Conservation (phyloP, 2,888 invertebrate species). For the Tineola bisselliella region DNA sequence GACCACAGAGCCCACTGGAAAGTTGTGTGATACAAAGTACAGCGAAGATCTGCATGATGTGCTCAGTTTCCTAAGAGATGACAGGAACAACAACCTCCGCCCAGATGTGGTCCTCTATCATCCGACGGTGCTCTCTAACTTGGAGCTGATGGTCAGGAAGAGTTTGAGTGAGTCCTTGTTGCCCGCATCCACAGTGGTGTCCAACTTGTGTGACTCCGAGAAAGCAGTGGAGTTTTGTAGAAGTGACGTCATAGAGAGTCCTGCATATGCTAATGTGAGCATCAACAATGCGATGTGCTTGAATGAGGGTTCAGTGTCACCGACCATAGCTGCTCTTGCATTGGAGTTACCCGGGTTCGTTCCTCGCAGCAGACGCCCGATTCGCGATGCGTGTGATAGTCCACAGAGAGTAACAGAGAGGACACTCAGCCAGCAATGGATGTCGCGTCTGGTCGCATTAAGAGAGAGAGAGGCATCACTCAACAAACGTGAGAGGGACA, state of each 20-base stretch:
- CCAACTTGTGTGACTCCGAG: constrained; percentile 56
- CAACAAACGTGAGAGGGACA: constrained; percentile 56
- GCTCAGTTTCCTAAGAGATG: constrained; percentile 41
- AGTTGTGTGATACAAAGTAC: constrained; percentile 26
- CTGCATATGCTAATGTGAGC: constrained; percentile 50
- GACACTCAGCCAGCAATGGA: constrained; percentile 66
- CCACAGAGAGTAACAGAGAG: constrained; percentile 65
- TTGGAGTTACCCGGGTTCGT: constrained; percentile 59
- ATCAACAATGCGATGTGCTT: constrained; percentile 23
- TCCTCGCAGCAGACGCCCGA: constrained; percentile 46
- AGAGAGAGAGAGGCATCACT: constrained; percentile 62
- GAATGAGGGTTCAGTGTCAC: constrained; percentile 38
- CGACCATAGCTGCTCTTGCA: constrained; percentile 54
- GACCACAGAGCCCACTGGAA: constrained; percentile 18
- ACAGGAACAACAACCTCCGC: constrained; percentile 34
- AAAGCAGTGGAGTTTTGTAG: constrained; percentile 46
- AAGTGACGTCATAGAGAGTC: constrained; percentile 33
- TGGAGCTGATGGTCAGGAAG: constrained; percentile 33
- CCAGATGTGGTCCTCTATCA: constrained; percentile 56
- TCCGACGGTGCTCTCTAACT: constrained; percentile 53
- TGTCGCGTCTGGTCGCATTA: constrained; percentile 61
- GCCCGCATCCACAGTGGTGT: constrained; percentile 34
- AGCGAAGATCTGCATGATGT: constrained; percentile 50
- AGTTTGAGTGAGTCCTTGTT: constrained; percentile 36
- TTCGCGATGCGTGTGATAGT: constrained; percentile 32